Evolutionary conservation across 30 jellyfish, hydroid and myxozoan species (phyloP), one percentile per base, ranked within the genome.

Genomic region (Pseudorhiza aurosa): DNA sequence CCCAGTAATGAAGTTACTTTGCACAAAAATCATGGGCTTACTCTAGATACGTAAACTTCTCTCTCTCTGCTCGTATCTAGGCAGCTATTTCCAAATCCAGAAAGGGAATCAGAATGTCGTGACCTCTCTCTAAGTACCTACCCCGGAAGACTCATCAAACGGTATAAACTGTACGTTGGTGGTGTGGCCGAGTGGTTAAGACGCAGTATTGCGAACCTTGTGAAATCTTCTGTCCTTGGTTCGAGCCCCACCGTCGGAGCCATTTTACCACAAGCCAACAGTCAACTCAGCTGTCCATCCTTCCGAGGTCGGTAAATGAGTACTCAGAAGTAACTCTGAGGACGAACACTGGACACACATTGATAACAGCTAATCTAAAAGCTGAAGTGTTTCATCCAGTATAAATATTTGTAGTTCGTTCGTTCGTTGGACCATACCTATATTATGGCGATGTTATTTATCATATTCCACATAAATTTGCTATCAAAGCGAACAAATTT

Each of bases 21-120:
- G 71, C 39, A 29, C 71, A 57, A 57, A 57, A 24, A 57, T 39
- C 39, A 9, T 57, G 71, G 71, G 4, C 14, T 57, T 15, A 57
- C 25, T 6, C 71, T 57, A 29, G 71, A 57, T 57, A 2, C 71
- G 11, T 15, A 6, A 29, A 9, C 17, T 9, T 42, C 56, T 29
- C 4, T 21, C 71, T 25, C 71, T 57, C 39, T 25, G 18, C 18
- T 25, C 17, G 25, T 57, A 46, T 46, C 60, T 26, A 3, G 60
- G 19, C 60, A 46, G 60, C 60, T 3, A 46, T 46, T 46, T 46
- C 27, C 60, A 8, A 9, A 42, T 8, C 14, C 17, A 42, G 56
- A 42, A 9, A 42, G 17, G 56, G 56, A 42, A 42, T 42, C 9
- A 17, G 56, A 17, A 42, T 42, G 56, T 42, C 17, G 56, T 8